These are phyloP conservation scores for Albula glossodonta DNA, from an alignment of 2,113 vertebrate species.

Conservation along the genomic window DNA sequence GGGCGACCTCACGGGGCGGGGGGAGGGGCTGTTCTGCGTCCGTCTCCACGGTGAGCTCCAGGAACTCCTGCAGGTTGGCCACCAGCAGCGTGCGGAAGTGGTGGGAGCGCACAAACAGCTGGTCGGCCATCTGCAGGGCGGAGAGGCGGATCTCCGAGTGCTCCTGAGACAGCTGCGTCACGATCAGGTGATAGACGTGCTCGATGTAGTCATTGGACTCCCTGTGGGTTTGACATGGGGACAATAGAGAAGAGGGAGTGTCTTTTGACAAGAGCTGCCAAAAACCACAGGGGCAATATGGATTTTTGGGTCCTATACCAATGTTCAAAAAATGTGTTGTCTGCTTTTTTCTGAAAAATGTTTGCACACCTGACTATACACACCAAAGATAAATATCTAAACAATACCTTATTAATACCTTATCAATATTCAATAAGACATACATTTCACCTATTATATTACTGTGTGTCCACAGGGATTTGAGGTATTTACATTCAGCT, in stretches of 20 bases:
- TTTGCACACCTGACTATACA: no score
- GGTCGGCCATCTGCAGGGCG: conserved; percentile 77
- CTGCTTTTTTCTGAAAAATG: no score
- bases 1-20: conserved; percentile 82
- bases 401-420: no score
- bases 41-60: conserved; percentile 87
- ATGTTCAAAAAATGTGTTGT: no score
- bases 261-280: no score
- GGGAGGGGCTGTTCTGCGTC: conserved; percentile 85
- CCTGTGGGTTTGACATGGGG: conserved; percentile 52
- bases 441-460: no score
- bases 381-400: no score
- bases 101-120: conserved; percentile 87
- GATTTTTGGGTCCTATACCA: no score
- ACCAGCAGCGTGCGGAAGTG: conserved; percentile 79
- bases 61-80: conserved; percentile 84
- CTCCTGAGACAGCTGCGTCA: conserved; percentile 78
- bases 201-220: conserved; percentile 80
- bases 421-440: no score
- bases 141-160: conserved; percentile 87
- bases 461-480: no score
- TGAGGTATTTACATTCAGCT: no score
- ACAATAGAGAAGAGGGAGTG: not conserved
- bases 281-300: no score
- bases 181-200: conserved; percentile 77